Base-by-base conservation (phyloP, 2,888 invertebrate genomes). In the Cenopis cana region DNA sequence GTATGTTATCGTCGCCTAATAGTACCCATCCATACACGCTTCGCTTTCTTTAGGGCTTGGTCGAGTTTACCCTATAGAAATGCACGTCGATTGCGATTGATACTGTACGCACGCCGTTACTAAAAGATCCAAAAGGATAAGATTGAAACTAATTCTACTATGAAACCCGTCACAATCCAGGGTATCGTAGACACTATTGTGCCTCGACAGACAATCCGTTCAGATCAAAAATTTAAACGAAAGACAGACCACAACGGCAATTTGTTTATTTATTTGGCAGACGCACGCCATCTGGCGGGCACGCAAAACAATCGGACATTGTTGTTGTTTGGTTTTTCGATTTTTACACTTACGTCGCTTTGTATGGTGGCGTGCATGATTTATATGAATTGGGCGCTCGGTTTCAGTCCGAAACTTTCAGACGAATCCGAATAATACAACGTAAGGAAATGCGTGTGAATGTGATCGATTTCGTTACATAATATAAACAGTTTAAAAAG, bases 231-330 rank as follows among this genome's bases (percentile, higher is more conserved):
- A 72, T 57, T 64, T 60, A 54, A 65, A 33, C 55, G 59, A 49
- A 60, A 68, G 55, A 57, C 41, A 54, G 38, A 71, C 68, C 65
- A 71, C 68, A 68, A 29, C 24, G 17, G 50, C 64, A 67, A 64
- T 57, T 75, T 81, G 77, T 88, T 86, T 89, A 82, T 87, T 88
- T 88, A 82, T 87, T 85, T 85, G 79, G 74, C 72, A 74, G 77
- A 84, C 91, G 91, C 91, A 91, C 81, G 88, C 85, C 93, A 93
- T 86, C 86, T 89, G 92, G 89, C 76, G 77, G 78, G 79, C 84
- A 91, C 89, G 90, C 90, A 92, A 91, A 92, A 91, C 86, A 85
- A 87, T 86, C 78, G 79, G 74, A 76, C 81, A 89, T 90, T 91
- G 91, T 90, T 91, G 87, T 90, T 89, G 89, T 86, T 70, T 59